phyloP scores from a whole-genome alignment of 2,888 invertebrate species.

The Lithophane leautieri region DNA sequence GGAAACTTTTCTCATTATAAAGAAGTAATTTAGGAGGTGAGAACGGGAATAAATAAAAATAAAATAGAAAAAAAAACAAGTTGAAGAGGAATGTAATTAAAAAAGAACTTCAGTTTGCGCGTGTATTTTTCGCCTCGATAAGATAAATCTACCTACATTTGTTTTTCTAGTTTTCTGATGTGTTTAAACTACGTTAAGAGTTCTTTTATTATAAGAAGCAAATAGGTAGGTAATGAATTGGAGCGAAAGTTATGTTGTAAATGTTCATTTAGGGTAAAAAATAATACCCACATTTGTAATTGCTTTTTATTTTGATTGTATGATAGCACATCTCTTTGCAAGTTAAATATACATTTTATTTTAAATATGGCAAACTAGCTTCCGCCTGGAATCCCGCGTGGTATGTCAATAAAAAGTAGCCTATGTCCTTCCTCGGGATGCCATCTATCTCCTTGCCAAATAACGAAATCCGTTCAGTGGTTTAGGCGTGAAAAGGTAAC shows the following conservation, averaged over 20 bases:
- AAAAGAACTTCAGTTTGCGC: conserved; percentile 71
- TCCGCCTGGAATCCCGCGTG: too few relatives aligned
- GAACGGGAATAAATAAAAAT: conserved; percentile 72
- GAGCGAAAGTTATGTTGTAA: not conserved
- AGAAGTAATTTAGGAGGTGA: conserved; percentile 78
- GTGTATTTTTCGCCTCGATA: conserved; percentile 69
- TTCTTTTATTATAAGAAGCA: conserved; percentile 10
- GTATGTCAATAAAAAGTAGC: too few relatives aligned
- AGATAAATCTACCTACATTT: conserved; percentile 23
- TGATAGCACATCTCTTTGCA: too few relatives aligned
- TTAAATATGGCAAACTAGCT: too few relatives aligned
- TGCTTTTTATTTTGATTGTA: too few relatives aligned
- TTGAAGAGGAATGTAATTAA: conserved; percentile 81
- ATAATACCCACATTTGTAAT: too few relatives aligned
- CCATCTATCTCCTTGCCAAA: too few relatives aligned
- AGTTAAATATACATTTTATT: not conserved
- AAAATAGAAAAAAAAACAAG: conserved; percentile 72
- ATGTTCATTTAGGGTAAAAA: too few relatives aligned
- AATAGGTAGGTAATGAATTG: conserved; percentile 22
- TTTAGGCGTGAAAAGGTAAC: too few relatives aligned
- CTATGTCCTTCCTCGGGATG: too few relatives aligned
- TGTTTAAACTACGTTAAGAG: conserved; percentile 28
- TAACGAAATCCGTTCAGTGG: too few relatives aligned
- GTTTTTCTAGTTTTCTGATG: conserved; percentile 54
- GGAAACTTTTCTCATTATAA: conserved; percentile 83